Evolutionary conservation across 2,888 invertebrate genomes (phyloP), one percentile per base, ranked within the genome.

Genomic region (Tetramorium bicarinatum): DNA sequence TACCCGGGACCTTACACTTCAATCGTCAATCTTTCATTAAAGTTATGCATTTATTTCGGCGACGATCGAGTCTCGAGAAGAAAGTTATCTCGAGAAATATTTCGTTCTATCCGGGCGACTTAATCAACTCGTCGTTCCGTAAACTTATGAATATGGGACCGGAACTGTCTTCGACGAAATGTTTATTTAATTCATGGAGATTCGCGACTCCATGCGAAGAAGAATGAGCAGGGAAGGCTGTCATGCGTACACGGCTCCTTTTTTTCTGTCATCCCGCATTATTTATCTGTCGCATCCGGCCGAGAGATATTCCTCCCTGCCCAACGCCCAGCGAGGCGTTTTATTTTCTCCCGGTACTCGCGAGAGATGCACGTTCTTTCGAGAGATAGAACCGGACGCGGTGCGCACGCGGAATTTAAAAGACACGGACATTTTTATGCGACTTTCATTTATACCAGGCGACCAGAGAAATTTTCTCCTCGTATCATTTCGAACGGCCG

Each of bases 81-180:
- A 82, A n/a, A 83, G 72, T 87, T 83, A 85, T 82, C 66, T 44
- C 59, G 83, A 38, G 83, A 34, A 34, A 85, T 87, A 88, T 90
- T 91, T 82, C 54, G 85, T 85, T 84, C 84, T 83, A 87, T 88
- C 85, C 80, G 9, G 56, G 79, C 80, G 82, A 82, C 83, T 88
- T 90, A 89, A 83, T 92, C 92, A 90, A 91, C 88, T 91, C 89
- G 88, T 87, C 82, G 75, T 85, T 85, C 86, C 84, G 89, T 91
- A 92, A 90, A 90, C 90, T 91, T 91, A 87, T 87, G 90, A 89
- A 88, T 88, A 90, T 71, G 83, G 85, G 81, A 86, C 83, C 34
- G 61, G 61, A 61, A 87, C 82, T 56, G 61, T 79, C 81, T 83
- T 89, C 75, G 80, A 80, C 71, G 77, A 89, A 88, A 88, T 90